Conservation (phyloP, 2,888 invertebrate species). For the Dasypogon diadema region DNA sequence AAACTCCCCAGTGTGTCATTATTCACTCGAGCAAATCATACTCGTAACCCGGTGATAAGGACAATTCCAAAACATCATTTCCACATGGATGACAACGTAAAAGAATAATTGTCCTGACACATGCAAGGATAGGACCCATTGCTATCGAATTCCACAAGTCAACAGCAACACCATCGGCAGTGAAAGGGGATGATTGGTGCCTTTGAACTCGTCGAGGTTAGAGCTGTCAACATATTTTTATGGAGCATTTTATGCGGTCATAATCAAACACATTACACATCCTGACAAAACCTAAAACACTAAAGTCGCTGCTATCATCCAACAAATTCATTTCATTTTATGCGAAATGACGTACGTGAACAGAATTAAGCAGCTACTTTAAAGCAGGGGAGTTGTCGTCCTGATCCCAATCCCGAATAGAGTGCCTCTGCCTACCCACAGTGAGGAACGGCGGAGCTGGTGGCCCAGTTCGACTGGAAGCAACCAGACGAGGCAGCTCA, state of each 20-base stretch:
- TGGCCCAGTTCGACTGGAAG: not conserved
- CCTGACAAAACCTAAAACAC: constrained; percentile 10
- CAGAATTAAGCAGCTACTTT: constrained; percentile 25
- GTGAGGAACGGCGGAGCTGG: not conserved
- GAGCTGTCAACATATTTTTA: constrained; percentile 16
- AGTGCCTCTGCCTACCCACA: not conserved
- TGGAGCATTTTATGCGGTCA: constrained; percentile 7
- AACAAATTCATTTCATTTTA: constrained; percentile 44
- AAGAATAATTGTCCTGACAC: constrained; percentile 23
- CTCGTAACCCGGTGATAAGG: too few species aligned
- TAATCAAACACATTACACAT: constrained; percentile 41
- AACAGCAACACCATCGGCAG: not conserved
- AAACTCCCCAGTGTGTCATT: too few species aligned
- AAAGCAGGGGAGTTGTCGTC: not conserved
- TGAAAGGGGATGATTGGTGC: not conserved
- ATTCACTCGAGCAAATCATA: too few species aligned
- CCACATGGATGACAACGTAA: too few species aligned
- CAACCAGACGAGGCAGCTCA: not conserved
- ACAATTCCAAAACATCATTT: too few species aligned
- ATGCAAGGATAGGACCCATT: constrained; percentile 5
- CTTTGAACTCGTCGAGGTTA: not conserved
- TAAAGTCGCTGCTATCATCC: not conserved
- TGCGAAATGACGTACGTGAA: constrained; percentile 48
- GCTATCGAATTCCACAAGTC: not conserved
- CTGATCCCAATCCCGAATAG: too few species aligned